Base-by-base conservation (phyloP, 1,140 invertebrate genomes). In the Listronotus oregonensis region DNA sequence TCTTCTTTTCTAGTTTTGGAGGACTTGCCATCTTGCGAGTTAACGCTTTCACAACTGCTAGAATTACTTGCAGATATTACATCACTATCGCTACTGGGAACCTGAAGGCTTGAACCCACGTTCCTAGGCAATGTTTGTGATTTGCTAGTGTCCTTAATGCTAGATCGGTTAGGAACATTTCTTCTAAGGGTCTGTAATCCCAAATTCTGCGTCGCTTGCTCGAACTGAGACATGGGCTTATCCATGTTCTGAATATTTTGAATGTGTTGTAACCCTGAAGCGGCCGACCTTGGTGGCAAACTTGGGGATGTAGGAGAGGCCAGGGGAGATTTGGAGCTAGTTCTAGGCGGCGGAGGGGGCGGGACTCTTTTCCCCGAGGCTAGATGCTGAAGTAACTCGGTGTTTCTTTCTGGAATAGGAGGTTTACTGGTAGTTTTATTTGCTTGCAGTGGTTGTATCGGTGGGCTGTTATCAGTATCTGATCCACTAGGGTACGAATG, bases 261-360 rank as follows among this genome's bases (percentile, higher is more conserved):
- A 61, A 76, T 76, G 68, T 78, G 75, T 70, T 78, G 77, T n/a
- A 76, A 51, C n/a, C 70, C 72, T 8, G 72, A 56, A 12, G 80
- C 79, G 11, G 80, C 76, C 58, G 81, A 80, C 49, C 82, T 78
- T 8, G 83, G 84, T 18, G 85, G 85, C 68, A 86, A 73, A 71
- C 83, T 83, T 3, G 86, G 86, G 66, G 84, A 85, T 27, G 89
- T 90, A 5, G 91, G 90, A 43, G 90, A 92, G n/a, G 90, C 89
- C 64, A 92, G 80, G 4, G 90, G 91, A 21, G 90, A 91, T 71
- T 90, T 86, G 32, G 91, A 93, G 58, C 89, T 91, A 47, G 91
- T 93, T 51, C 91, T 83, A 11, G 91, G 91, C 15, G 91, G 91
- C 37, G 91, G 91, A n/a, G 91, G 91, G 31, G 91, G 91, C n/a